A percentile compares a stretch with the other conserved stretches of the same genome.
phyloP scores from a whole-genome alignment of 1,140 invertebrate species.

The Hycleus cichorii region DNA sequence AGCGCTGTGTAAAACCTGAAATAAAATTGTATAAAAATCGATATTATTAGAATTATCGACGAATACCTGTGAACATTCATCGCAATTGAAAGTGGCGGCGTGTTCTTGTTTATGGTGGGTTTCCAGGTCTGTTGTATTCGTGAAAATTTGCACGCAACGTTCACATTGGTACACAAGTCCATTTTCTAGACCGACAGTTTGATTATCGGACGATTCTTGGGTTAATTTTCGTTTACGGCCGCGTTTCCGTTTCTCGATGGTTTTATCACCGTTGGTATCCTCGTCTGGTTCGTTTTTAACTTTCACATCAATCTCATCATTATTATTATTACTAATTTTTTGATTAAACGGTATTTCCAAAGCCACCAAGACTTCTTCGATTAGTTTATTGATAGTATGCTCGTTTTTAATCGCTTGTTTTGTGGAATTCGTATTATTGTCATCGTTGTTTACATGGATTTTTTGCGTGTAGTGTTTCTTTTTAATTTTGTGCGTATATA shows the following conservation, averaged over 20 bases:
- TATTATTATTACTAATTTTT: conserved; percentile 12
- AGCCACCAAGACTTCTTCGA: conserved; percentile 34
- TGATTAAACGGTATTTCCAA: conserved; percentile 25
- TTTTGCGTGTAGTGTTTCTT: conserved; percentile 39
- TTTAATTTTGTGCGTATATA: conserved; percentile 40
- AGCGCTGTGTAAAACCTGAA: conserved; percentile 39
- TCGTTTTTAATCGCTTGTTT: conserved; percentile 23
- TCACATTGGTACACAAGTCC: conserved; percentile 39
- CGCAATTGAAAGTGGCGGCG: conserved; percentile 44
- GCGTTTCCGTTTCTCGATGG: conserved; percentile 28
- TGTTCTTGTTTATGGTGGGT: conserved; percentile 37
- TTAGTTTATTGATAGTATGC: conserved; percentile 31
- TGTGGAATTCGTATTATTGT: background rate
- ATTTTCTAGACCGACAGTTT: conserved; percentile 13
- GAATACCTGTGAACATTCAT: conserved; percentile 47
- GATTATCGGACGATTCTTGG: conserved; percentile 7
- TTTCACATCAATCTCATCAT: conserved; percentile 5
- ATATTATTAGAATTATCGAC: conserved; percentile 34
- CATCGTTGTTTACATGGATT: conserved; percentile 10
- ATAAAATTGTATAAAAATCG: conserved; percentile 20
- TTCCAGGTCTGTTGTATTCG: conserved; percentile 31
- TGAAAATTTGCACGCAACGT: conserved; percentile 34
- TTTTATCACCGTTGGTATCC: background rate
- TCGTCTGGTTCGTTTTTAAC: background rate
- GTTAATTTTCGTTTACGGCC: conserved; percentile 30